phyloP scores from a whole-genome alignment of 2,797 vertebrate species.

The Myoxocephalus aenaeus region DNA sequence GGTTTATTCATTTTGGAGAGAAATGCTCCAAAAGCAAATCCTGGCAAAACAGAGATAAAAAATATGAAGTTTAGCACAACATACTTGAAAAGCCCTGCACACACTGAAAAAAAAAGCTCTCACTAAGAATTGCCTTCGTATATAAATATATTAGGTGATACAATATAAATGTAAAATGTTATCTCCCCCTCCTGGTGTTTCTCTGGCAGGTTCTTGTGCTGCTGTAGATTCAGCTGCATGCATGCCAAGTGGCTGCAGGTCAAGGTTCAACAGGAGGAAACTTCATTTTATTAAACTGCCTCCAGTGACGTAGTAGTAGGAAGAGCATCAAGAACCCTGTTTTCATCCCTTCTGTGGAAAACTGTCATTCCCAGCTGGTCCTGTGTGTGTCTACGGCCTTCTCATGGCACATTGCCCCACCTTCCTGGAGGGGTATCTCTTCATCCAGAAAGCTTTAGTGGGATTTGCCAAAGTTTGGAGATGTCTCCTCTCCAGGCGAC shows the following conservation, averaged over 20 bases:
- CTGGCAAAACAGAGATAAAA: slow-evolving; percentile 33
- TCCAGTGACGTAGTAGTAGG: background rate
- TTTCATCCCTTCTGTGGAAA: background rate
- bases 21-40: slow-evolving; percentile 17
- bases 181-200: slow-evolving; percentile 30
- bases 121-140: background rate
- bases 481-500: background rate
- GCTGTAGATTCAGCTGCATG: slow-evolving; percentile 16
- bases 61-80: slow-evolving; percentile 8
- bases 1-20: slow-evolving; percentile 1
- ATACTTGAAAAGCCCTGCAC: slow-evolving; percentile 15
- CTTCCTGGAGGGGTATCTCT: slow-evolving; percentile 12
- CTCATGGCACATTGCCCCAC: background rate
- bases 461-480: slow-evolving; percentile 10
- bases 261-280: slow-evolving; percentile 19
- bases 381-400: slow-evolving; percentile 8
- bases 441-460: slow-evolving; percentile 7
- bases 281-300: slow-evolving; percentile 1
- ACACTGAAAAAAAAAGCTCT: slow-evolving; percentile 5
- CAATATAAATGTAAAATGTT: slow-evolving; percentile 51
- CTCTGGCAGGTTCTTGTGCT: slow-evolving; percentile 21
- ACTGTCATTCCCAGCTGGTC: background rate
- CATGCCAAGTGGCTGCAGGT: slow-evolving; percentile 26
- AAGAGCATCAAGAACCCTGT: slow-evolving; percentile 22
- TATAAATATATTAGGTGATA: slow-evolving; percentile 38